phyloP scores from a whole-genome alignment of 2,888 invertebrate species.

The Balanococcus diminutus region DNA sequence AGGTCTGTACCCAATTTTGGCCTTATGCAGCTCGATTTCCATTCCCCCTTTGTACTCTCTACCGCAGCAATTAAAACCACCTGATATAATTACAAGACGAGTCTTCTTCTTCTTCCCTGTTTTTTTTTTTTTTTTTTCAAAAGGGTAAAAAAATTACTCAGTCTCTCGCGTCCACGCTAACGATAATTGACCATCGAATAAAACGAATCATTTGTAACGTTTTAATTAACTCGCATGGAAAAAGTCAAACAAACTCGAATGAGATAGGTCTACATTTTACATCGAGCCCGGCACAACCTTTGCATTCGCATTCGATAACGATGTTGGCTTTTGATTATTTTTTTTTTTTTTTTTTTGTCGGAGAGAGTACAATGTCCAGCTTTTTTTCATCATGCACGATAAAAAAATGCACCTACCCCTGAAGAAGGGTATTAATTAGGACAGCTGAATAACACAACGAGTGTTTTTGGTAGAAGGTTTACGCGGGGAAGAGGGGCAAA shows the following conservation, averaged over 20 bases:
- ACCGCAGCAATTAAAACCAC: not conserved
- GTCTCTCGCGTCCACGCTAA: not conserved
- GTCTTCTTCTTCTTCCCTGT: no score
- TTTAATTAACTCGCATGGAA: not conserved
- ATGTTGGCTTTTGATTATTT: not conserved
- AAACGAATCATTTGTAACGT: not conserved
- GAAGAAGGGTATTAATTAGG: not conserved
- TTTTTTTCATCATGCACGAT: no score
- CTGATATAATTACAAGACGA: not conserved
- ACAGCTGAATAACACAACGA: not conserved
- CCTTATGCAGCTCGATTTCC: not conserved
- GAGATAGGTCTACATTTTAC: not conserved
- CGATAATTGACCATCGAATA: not conserved
- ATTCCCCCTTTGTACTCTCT: not conserved
- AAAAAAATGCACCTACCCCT: not conserved
- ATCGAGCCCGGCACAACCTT: not conserved
- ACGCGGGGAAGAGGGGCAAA: not conserved
- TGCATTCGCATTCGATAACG: not conserved
- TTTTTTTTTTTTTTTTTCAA: not conserved
- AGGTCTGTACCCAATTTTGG: not conserved
- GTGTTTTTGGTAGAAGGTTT: no score
- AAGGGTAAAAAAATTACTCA: not conserved
- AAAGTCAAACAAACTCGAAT: not conserved
- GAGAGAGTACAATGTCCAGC: not conserved
- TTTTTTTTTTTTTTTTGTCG: not conserved